phyloP scores from a whole-genome alignment of 2,888 invertebrate genomes.

The Apamea monoglypha region DNA sequence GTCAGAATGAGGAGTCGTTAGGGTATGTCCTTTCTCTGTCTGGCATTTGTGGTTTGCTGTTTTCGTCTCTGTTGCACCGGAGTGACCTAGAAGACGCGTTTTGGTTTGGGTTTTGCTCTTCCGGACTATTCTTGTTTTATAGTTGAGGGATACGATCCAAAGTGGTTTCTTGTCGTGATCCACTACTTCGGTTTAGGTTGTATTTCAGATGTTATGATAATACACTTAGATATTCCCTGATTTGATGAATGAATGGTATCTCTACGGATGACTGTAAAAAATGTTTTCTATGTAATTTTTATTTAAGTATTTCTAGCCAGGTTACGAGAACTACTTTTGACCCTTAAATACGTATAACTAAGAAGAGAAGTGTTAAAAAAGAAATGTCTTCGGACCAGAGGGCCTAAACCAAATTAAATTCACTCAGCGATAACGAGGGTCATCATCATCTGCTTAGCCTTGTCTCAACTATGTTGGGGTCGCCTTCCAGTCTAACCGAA shows the following conservation, averaged over 20 bases:
- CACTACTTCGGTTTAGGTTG: not conserved
- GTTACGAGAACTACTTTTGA: no score
- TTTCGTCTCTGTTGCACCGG: constrained; percentile 29
- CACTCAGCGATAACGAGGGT: not conserved
- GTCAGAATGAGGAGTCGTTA: constrained; percentile 67
- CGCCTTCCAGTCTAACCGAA: not conserved
- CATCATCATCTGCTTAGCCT: not conserved
- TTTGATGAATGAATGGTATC: not conserved
- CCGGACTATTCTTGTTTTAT: constrained; percentile 45
- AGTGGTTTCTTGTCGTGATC: constrained; percentile 11
- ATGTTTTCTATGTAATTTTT: not conserved
- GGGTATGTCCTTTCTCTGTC: constrained; percentile 32
- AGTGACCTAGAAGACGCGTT: constrained; percentile 58
- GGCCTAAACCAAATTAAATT: not conserved
- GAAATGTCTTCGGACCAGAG: no score
- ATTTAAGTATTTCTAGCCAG: not conserved
- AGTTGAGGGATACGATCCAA: constrained; percentile 23
- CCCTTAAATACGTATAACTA: not conserved
- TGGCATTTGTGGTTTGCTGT: constrained; percentile 7
- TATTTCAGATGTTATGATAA: not conserved
- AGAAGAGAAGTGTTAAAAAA: not conserved
- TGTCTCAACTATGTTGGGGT: not conserved
- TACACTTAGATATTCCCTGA: no score
- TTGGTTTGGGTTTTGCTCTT: constrained; percentile 47
- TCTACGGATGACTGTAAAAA: not conserved